Conservation (phyloP, 2,113 vertebrate species). For the Bufo bufo region DNA sequence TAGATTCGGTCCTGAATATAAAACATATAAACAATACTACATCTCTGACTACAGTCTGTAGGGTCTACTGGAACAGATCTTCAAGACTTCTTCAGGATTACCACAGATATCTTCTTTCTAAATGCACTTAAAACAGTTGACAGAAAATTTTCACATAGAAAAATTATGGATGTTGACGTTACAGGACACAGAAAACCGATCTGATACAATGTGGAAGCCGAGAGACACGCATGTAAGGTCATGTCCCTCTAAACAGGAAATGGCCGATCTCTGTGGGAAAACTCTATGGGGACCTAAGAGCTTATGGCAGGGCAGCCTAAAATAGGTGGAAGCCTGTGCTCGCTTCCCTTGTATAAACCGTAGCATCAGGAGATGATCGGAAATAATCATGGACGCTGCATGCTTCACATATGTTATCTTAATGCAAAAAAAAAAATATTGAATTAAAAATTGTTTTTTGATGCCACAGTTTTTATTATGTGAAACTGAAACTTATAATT, state of each 20-base stretch:
- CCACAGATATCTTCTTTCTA: no score
- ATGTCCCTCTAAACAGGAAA: constrained; percentile 29
- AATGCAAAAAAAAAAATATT: not conserved
- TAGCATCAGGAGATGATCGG: not conserved
- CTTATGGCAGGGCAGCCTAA: not conserved
- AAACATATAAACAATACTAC: no score
- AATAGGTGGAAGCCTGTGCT: not conserved
- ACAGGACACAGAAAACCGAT: not conserved
- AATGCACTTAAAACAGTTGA: not conserved
- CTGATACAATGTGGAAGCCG: not conserved
- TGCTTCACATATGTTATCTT: not conserved
- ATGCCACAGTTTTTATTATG: no score
- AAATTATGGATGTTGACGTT: not conserved
- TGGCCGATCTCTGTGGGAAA: constrained; percentile 16
- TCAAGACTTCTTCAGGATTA: no score
- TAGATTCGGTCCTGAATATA: no score
- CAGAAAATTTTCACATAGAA: not conserved
- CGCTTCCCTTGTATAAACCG: not conserved
- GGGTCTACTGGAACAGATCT: no score
- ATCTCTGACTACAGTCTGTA: no score
- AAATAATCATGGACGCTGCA: not conserved
- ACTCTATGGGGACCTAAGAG: not conserved
- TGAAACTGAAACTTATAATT: no score
- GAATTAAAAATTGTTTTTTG: no score
- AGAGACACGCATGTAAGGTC: not conserved